Base-by-base conservation (phyloP, 2,888 invertebrate species). In the Cenopis cana region DNA sequence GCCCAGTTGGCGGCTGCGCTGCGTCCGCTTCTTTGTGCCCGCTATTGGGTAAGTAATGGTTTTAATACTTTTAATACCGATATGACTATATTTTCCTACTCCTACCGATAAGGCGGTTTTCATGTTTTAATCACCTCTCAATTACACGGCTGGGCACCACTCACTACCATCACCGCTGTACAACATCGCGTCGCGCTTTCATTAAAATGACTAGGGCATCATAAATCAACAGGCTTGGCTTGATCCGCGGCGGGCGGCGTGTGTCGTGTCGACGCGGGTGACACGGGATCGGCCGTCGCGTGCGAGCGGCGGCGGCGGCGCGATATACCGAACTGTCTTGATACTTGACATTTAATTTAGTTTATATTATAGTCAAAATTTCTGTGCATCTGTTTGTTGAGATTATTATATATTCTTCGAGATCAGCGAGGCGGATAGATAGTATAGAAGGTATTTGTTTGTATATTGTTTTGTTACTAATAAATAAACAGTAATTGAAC, bases 211-310 rank as follows among this genome's bases (percentile, higher is more conserved):
- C 82, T 65, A 83, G 81, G 83, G 67, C 14, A 68, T 29, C 79
- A 85, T 79, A 68, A 76, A 65, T 75, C 61, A 46, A 54, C 66
- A 76, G 73, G 72, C 46, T 46, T n/a, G 46, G 46, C 68, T 69
- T 67, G 74, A 66, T 60, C 66, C 60, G 66, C 60, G 70, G 70
- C 60, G 54, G 50, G 52, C 61, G 50, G 68, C 60, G 67, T 61
- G 60, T 71, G 66, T 71, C 66, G 70, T 69, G 69, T 62, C 69
- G 67, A 76, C 74, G 78, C 72, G 75, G 67, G 78, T 80, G 82
- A 81, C 82, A 80, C 75, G 77, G 82, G 84, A 83, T 82, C 77
- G 81, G 82, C 81, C 82, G 82, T 85, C 85, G 85, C 84, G 85
- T 84, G 83, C 82, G 57, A 65, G 46, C 61, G 72, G 62, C 75